Evolutionary conservation across 2,888 invertebrate species (phyloP), one percentile per base, ranked within the genome.

Genomic region (Ommatoiulus sabulosus): DNA sequence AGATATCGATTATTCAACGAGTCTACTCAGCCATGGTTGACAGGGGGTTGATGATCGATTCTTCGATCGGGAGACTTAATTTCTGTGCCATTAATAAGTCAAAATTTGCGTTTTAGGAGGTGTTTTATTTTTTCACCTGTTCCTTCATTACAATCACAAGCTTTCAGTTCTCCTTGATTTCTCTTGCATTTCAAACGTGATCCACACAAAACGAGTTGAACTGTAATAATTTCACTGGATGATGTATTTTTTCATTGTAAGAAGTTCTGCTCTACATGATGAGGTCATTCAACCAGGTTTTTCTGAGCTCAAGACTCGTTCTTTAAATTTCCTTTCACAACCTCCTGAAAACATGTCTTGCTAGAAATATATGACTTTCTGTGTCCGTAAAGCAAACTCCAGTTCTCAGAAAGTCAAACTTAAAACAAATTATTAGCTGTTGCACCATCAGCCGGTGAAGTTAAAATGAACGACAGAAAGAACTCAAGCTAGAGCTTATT

Each of bases 151-250:
- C 24, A 10, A 10, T 24, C 24, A 24, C 72, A 72, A 72, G 24
- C 24, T 24, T 72, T 24, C 72, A 7, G 72, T 72, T 72, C 72
- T 24, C 24, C 72, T 72, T 72, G 72, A 72, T 72, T 72, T 72
- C 72, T 72, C 72, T 72, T 72, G 72, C 72, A 72, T 24, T 24
- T 10, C 72, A 72, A 72, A 72, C 72, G 20, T 72, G 72, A 72
- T 72, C 10, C 20, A 63, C 20, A 7, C 5, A n/a, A 63, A 24
- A 57, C 57, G 57, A 57, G 57, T 57, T 72, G 24, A 3, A 17
- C 17, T 72, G 24, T 10, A 24, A 24, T 72, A 72, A 72, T 24
- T 72, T 72, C 72, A 72, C 20, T 4, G 24, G 8, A 24, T 72
- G 72, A 8, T 72, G 72, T 10, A 72, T 24, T 72, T 72, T 72